Evolutionary conservation across 2,888 invertebrate species (phyloP), one percentile per base, ranked within the genome.

Genomic region (Blera fallax): DNA sequence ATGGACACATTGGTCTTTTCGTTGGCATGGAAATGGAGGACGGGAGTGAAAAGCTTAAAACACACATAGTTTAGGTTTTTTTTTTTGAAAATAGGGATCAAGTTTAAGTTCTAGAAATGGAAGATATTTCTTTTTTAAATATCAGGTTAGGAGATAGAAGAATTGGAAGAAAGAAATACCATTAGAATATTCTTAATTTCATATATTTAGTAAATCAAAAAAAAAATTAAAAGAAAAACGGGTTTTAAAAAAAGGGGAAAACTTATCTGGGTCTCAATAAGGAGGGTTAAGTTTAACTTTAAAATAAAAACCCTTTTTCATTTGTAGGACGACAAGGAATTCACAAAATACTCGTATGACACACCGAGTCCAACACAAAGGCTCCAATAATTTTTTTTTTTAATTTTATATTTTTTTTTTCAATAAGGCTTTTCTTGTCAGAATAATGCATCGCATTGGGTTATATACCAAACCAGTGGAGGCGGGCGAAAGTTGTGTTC

Each of bases 11-110:
- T 18, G 52, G 60, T 73, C 60, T 70, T n/a, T n/a, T 54, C 56
- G 21, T 76, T 82, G 69, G 32, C 56, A 50, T 77, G 82, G 70
- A 82, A 82, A 65, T 82, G 76, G 32, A 54, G 50, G 79, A 73
- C 21, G 48, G 73, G 60, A 37, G 11, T 27, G 21, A 48, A 74
- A 43, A 70, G 8, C 58, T 48, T 37, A 10, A 43, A 74, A 74
- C 34, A 45, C 56, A 64, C 40, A 54, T 34, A 72, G 43, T 18
- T 69, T 37, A 37, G 48, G n/a, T 32, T 8, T 45, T 48, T 37
- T 10, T n/a, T 32, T 8, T 48, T 48, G 52, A 45, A 77, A 58
- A 40, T 48, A 64, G 48, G 65, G 43, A 60, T 77, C 18, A 32
- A 40, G 64, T 70, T 34, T 48, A 58, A 67, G 37, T 50, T 67